Evolutionary conservation across 2,797 vertebrate species (phyloP).

Genomic region (Oreochromis grahami): DNA sequence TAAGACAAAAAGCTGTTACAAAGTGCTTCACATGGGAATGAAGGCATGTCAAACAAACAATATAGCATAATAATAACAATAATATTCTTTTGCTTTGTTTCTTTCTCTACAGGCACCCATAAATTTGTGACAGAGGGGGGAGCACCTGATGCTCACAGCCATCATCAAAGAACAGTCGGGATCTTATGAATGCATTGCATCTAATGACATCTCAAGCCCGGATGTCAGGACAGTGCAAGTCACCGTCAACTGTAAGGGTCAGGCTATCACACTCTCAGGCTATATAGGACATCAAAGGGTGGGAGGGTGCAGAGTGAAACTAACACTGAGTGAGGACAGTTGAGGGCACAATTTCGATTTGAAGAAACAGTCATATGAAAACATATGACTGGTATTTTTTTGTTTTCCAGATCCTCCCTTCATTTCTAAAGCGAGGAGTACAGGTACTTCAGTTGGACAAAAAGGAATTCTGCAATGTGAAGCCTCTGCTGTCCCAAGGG

Average conservation of each 20-base stretch:
- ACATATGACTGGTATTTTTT: neutral
- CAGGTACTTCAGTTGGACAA: constrained; percentile 89
- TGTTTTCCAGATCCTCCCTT: constrained; percentile 85
- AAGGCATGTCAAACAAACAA: too few species aligned
- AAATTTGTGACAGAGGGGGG: constrained; percentile 89
- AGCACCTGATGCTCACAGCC: constrained; percentile 89
- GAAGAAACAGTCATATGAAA: neutral
- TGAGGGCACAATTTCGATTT: neutral
- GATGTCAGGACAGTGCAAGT: constrained; percentile 89
- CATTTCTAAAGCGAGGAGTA: constrained; percentile 88
- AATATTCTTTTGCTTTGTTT: neutral
- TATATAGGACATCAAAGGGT: neutral
- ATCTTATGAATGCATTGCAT: constrained; percentile 91
- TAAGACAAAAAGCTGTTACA: too few species aligned
- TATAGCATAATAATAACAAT: too few species aligned
- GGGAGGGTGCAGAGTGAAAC: neutral
- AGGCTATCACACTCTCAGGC: neutral
- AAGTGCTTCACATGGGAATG: too few species aligned
- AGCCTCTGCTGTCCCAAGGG: constrained; percentile 89
- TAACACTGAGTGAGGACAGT: neutral
- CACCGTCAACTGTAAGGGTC: constrained; percentile 92
- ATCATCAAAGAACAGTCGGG: constrained; percentile 95
- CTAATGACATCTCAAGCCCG: constrained; percentile 87
- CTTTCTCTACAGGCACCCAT: constrained; percentile 57
- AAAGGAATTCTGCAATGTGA: constrained; percentile 92